Conservation (phyloP, 2,113 vertebrate species). For the Entosphenus tridentatus region DNA sequence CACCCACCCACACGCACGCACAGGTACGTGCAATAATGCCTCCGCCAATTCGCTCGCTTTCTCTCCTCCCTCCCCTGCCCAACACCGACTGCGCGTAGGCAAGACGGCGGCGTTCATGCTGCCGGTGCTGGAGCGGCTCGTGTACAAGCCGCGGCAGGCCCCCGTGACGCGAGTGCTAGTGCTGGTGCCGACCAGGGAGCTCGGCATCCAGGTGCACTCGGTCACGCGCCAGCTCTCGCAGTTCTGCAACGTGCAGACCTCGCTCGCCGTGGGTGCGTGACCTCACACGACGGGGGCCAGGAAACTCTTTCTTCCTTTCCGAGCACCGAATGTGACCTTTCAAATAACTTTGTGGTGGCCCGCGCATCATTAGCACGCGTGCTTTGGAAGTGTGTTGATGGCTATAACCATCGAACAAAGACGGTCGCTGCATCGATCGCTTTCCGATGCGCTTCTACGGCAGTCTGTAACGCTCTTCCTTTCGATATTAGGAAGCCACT, state of each 20-base stretch:
- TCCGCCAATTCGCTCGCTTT: not conserved
- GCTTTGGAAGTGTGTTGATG: too few species aligned
- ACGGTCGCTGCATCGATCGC: too few species aligned
- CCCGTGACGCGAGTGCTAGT: conserved; percentile 65
- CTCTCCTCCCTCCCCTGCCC: not conserved
- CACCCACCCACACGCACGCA: too few species aligned
- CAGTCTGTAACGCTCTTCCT: too few species aligned
- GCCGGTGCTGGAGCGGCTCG: conserved; percentile 66
- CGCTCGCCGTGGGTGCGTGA: conserved; percentile 62
- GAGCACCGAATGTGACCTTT: too few species aligned
- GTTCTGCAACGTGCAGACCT: conserved; percentile 60
- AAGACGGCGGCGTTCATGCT: conserved; percentile 90
- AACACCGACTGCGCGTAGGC: conserved; percentile 22
- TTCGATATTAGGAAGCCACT: too few species aligned
- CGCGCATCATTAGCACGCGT: too few species aligned
- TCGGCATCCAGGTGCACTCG: conserved; percentile 84
- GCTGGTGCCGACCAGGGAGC: conserved; percentile 70
- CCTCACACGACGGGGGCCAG: not conserved
- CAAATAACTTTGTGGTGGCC: too few species aligned
- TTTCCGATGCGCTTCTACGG: too few species aligned
- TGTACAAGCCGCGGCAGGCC: conserved; percentile 69
- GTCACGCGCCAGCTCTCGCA: conserved; percentile 68
- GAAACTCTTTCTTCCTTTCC: too few species aligned
- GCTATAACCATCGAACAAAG: too few species aligned
- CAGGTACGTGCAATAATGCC: too few species aligned